A percentile compares a stretch with the other conserved stretches of the same genome.
These are phyloP conservation scores for Ammospiza caudacuta DNA, from an alignment of 2,113 vertebrate genomes.

Conservation along the genomic window DNA sequence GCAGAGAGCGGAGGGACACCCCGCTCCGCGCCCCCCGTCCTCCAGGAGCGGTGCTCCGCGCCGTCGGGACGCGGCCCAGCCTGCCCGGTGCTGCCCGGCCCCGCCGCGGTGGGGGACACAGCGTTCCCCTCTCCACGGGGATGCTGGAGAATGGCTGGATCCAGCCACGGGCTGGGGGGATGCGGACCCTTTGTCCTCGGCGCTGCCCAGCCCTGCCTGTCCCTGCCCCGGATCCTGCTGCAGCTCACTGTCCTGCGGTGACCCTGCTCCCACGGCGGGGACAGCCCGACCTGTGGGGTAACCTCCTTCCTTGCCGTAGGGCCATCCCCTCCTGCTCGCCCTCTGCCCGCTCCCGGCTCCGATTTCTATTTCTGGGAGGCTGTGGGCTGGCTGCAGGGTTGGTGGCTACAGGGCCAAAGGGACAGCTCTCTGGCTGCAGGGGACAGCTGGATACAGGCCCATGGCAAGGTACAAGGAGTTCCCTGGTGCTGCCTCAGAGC, in stretches of 20 bases:
- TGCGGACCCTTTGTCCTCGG: not conserved
- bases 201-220: not conserved
- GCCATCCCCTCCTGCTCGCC: not conserved
- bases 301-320: fast-evolving
- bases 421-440: not conserved
- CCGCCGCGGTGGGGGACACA: fast-evolving
- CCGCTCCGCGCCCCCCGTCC: fast-evolving
- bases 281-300: fast-evolving
- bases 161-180: not conserved
- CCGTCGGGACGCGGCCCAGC: not conserved
- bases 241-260: fast-evolving
- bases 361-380: conserved; percentile 18
- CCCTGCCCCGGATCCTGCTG: not conserved
- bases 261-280: fast-evolving
- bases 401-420: not conserved
- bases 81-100: too few species aligned
- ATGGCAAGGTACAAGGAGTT: fast-evolving
- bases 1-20: not conserved
- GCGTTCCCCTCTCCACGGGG: fast-evolving
- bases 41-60: not conserved
- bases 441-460: not conserved
- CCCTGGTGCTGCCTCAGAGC: not conserved
- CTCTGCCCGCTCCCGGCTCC: not conserved
- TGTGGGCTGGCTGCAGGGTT: not conserved
- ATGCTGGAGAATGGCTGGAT: not conserved